Base-by-base conservation (phyloP, 2,888 invertebrate species). In the Napeogenes sylphis region DNA sequence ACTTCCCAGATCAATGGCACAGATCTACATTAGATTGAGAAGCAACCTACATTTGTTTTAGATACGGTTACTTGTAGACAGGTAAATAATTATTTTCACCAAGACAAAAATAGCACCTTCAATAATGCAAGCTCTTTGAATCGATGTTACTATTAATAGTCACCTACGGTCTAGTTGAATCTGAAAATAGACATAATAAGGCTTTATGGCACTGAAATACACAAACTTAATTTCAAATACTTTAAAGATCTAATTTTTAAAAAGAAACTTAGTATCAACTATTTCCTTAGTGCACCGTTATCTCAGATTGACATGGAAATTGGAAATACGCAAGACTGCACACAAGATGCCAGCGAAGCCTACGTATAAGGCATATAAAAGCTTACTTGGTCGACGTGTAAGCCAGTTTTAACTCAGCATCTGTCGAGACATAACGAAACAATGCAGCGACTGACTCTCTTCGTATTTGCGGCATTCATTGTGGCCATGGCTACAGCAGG, bases 401-500 rank as follows among this genome's bases (percentile, higher is more conserved):
- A 81, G 84, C 79, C 87, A 90, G 89, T 90, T 84, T 79, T 73
- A 75, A 71, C 62, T 67, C 75, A 76, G 77, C 78, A 74, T 75
- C 76, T 65, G 80, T 67, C 63, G 70, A 72, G 79, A 72, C 62
- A 71, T 70, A 73, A 82, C 83, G 84, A 80, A 68, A 71, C 77
- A 73, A 90, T 90, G 90, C 79, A 85, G 70, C 75, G 76, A 68
- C 69, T 79, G 63, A 84, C 81, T 70, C 68, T 90, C 65, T 73
- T 88, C 73, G 70, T 87, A 69, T 77, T 90, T 61, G 79, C 80
- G 68, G 83, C 83, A 51, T 10, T 51, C 67, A 72, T 85, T 71
- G 75, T 83, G 74, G 80, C 85, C 71, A 81, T 85, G 73, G 84
- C 83, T 64, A 75, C 83, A 64, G 88, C 88, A 90, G 90, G 90